A percentile compares a stretch with the other conserved stretches of the same genome.
These are phyloP conservation scores for Hipposideros larvatus DNA, from an alignment of 2,797 vertebrate species.

Conservation along the genomic window DNA sequence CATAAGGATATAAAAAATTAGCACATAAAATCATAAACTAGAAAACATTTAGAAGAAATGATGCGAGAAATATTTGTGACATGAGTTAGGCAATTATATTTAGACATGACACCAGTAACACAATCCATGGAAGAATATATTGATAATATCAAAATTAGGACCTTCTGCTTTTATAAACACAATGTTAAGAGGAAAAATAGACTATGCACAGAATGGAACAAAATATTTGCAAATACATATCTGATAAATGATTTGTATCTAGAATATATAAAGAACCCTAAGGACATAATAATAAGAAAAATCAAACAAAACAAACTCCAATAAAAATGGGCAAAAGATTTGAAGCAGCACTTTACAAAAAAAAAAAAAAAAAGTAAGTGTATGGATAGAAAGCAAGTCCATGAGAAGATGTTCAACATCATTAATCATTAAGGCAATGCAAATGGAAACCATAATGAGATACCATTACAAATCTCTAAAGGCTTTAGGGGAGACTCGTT, in stretches of 20 bases:
- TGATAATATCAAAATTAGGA: not conserved
- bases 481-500: not conserved
- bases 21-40: not conserved
- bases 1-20: not conserved
- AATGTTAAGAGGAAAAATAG: not conserved
- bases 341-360: not conserved
- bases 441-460: no score
- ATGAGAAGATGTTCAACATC: not conserved
- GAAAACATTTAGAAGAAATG: not conserved
- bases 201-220: not conserved
- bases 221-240: not conserved
- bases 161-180: not conserved
- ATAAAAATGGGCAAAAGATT: not conserved
- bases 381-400: not conserved
- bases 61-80: not conserved
- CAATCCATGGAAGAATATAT: not conserved
- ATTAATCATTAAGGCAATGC: no score
- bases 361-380: not conserved
- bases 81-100: not conserved
- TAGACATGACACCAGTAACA: not conserved
- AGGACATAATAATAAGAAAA: not conserved
- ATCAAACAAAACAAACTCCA: not conserved
- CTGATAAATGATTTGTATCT: not conserved
- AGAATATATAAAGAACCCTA: not conserved
- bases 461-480: not conserved